These are phyloP conservation scores for Brachypterus glaber DNA, from an alignment of 2,888 invertebrate species.

Conservation along the genomic window DNA sequence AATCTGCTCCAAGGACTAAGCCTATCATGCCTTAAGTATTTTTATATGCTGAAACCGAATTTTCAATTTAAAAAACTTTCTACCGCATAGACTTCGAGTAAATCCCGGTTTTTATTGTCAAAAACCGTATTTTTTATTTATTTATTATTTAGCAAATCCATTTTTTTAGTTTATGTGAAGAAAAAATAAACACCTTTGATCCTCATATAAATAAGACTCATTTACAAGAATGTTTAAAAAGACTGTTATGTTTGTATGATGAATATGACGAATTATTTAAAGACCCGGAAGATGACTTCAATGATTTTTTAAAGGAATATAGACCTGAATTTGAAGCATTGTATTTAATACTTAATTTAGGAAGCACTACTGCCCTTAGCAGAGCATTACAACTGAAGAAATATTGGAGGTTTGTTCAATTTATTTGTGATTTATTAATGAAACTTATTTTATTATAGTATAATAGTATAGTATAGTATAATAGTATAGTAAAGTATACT, in stretches of 20 bases:
- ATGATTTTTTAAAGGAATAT: conserved; percentile 29
- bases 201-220: conserved; percentile 60
- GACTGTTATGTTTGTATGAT: conserved; percentile 52
- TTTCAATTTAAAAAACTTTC: too few species aligned
- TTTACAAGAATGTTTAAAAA: conserved; percentile 61
- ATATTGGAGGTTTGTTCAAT: conserved; percentile 46
- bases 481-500: too few species aligned
- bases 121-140: too few species aligned
- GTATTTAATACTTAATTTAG: conserved; percentile 58
- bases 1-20: too few species aligned
- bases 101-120: too few species aligned
- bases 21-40: too few species aligned
- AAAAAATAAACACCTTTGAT: conserved; percentile 51
- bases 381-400: conserved; percentile 44
- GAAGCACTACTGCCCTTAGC: conserved; percentile 46
- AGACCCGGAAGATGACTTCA: conserved; percentile 18
- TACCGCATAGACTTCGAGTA: too few species aligned
- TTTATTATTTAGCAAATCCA: conserved; percentile 4
- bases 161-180: conserved; percentile 42
- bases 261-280: conserved; percentile 31
- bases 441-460: conserved; percentile 2
- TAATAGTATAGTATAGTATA: too few species aligned
- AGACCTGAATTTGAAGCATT: conserved; percentile 54
- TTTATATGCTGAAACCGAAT: too few species aligned
- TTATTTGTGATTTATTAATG: conserved; percentile 19